These are phyloP conservation scores for Xenus cinereus DNA, from an alignment of 2,113 vertebrate genomes.

Conservation along the genomic window DNA sequence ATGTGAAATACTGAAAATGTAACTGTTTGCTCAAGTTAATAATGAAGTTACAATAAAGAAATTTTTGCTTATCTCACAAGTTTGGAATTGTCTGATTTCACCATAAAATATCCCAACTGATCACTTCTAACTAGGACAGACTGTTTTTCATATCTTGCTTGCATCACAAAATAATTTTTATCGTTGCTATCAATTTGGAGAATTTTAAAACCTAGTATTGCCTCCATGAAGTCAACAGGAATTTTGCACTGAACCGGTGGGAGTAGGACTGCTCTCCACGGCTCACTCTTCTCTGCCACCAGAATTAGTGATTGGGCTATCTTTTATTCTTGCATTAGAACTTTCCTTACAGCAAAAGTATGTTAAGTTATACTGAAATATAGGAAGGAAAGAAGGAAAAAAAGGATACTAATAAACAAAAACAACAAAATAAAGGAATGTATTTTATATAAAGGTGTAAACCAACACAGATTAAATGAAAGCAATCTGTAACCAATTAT, in stretches of 20 bases:
- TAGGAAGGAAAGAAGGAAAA: not conserved
- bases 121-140: not conserved
- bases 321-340: not conserved
- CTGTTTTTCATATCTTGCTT: not conserved
- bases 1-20: not conserved
- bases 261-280: not conserved
- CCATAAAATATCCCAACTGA: not conserved
- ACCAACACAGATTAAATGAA: not conserved
- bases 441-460: not conserved
- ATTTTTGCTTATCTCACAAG: not conserved
- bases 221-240: not conserved
- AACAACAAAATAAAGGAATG: not conserved
- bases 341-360: not conserved
- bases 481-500: not conserved
- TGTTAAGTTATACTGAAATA: not conserved
- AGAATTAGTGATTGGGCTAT: not conserved
- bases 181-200: not conserved
- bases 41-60: not conserved
- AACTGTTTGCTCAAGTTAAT: not conserved
- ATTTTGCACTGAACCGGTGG: not conserved
- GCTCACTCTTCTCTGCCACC: not conserved
- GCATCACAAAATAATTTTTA: not conserved
- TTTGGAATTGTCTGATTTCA: not conserved
- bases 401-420: not conserved
- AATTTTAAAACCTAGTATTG: not conserved